Percentiles rank a stretch among this genome's conserved stretches.
These are phyloP conservation scores for Theonella swinhoei DNA, from an alignment of 37 sponge, comb jelly and placozoan genomes.

Conservation along the genomic window DNA sequence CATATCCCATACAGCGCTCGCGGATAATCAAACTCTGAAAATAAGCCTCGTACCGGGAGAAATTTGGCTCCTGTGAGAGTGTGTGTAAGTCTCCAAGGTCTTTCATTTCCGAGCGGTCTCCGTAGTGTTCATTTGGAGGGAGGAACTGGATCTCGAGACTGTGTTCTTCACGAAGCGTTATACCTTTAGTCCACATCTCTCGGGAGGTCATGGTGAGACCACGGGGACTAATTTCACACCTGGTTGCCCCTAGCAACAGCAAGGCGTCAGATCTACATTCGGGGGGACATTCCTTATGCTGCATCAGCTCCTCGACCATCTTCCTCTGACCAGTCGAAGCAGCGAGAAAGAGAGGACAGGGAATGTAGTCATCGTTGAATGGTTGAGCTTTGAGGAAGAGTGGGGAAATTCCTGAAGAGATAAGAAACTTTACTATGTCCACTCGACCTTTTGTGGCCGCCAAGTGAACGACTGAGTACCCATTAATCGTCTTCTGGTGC, in stretches of 20 bases:
- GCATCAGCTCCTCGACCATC: slow-evolving; percentile 56
- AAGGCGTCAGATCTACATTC: slow-evolving; percentile 68
- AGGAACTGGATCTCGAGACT: slow-evolving; percentile 13
- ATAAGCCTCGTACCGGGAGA: slow-evolving; percentile 52
- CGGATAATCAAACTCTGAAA: slow-evolving; percentile 80
- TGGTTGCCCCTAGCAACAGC: slow-evolving; percentile 70
- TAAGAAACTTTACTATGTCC: slow-evolving; percentile 70
- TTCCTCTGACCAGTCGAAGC: slow-evolving; percentile 74
- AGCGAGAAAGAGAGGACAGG: slow-evolving; percentile 84
- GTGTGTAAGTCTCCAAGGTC: slow-evolving; percentile 20
- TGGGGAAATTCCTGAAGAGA: slow-evolving; percentile 52
- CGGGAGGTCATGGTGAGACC: slow-evolving; percentile 47
- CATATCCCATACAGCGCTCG: slow-evolving; percentile 80
- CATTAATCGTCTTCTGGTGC: slow-evolving; percentile 77
- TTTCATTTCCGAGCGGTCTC: slow-evolving; percentile 32
- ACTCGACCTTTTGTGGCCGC: slow-evolving; percentile 85
- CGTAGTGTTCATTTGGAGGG: slow-evolving; percentile 56
- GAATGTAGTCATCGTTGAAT: slow-evolving; percentile 45
- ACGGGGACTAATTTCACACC: slow-evolving; percentile 66
- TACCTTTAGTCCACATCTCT: slow-evolving; percentile 47
- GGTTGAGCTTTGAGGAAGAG: slow-evolving; percentile 52
- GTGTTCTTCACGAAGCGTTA: slow-evolving; percentile 20
- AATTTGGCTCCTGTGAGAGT: slow-evolving; percentile 15
- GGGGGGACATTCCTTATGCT: slow-evolving; percentile 49
- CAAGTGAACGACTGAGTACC: slow-evolving; percentile 82